A percentile compares a stretch with the other conserved stretches of the same genome.
These are phyloP conservation scores for Etia nguti DNA, from an alignment of 2,113 vertebrate species.

Conservation along the genomic window DNA sequence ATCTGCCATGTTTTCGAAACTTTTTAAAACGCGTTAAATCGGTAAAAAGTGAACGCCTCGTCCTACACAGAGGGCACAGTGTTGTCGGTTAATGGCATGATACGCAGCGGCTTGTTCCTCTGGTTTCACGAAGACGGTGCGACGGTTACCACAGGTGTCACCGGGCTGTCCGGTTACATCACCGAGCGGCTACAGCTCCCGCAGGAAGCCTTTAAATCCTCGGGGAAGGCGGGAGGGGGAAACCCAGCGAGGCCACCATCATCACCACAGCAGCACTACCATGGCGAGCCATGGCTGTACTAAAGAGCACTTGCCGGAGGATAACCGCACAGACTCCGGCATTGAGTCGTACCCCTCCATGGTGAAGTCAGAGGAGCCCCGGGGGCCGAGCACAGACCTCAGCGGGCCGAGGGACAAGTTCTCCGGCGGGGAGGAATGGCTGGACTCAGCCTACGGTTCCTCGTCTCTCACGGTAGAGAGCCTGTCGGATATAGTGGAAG, in stretches of 20 bases:
- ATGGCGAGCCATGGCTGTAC: constrained; percentile 62
- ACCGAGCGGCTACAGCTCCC: constrained; percentile 17
- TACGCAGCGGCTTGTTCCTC: constrained; percentile 37
- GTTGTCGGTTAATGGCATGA: constrained; percentile 62
- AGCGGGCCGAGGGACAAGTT: constrained; percentile 63
- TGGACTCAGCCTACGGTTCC: constrained; percentile 76
- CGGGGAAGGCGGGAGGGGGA: neutral
- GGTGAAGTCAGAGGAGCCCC: constrained; percentile 57
- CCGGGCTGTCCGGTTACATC: neutral
- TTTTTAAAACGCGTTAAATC: neutral
- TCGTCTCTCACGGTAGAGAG: constrained; percentile 70
- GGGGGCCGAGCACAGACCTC: constrained; percentile 20
- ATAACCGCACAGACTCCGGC: constrained; percentile 69
- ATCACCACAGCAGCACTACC: neutral
- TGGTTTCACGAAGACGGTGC: constrained; percentile 56
- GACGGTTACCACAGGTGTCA: constrained; percentile 37
- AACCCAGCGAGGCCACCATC: neutral
- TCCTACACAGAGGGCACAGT: neutral
- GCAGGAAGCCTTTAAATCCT: neutral
- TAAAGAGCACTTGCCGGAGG: constrained; percentile 64
- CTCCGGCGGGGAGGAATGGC: constrained; percentile 57
- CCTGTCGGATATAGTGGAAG: constrained; percentile 53
- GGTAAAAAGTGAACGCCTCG: neutral
- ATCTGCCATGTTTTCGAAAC: neutral
- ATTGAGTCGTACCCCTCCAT: constrained; percentile 66